Evolutionary conservation across 2,888 invertebrate genomes (phyloP), one percentile per base, ranked within the genome.

Genomic region (Sycophila texana): DNA sequence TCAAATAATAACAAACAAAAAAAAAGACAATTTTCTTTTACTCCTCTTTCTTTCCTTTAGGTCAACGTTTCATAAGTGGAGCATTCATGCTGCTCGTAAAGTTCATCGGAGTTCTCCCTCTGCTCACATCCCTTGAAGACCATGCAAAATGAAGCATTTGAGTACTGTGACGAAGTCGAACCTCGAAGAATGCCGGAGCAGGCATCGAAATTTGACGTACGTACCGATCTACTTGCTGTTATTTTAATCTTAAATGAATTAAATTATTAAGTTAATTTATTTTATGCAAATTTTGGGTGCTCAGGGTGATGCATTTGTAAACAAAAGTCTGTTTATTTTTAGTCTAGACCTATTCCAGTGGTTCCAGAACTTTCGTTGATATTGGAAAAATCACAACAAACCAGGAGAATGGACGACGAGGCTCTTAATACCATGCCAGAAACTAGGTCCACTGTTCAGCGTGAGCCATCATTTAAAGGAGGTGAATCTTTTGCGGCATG

Each of bases 341-440:
- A 74, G 66, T 26, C 73, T 5, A 51, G 78, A 74, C 81, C 86
- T 18, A 77, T 82, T 20, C 87, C 88, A 55, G 85, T 85, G 13
- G 88, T 89, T 12, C 88, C 89, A 13, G 89, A 89, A 74, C 85
- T 89, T 18, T 89, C 89, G n/a, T 81, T 89, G 66, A 86, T 89
- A 74, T 86, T 88, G 71, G 87, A 88, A 4, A 88, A 86, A 75
- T 77, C 84, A 47, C 26, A 71, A 58, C 67, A 75, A 51, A 13
- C 60, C 18, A 57, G 26, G 26, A 70, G 71, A 51, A 67, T 74
- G 12, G 30, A 82, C 26, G 65, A 79, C 10, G 75, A 20, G 55
- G 4, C 61, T 7, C 75, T 83, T 49, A 73, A 74, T 66, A 51
- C 70, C 14, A 57, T 22, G 12, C 58, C 79, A 18, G 58, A 75